These are phyloP conservation scores for Brachynemurus nebulosus DNA, from an alignment of 2,888 invertebrate species.

Conservation along the genomic window DNA sequence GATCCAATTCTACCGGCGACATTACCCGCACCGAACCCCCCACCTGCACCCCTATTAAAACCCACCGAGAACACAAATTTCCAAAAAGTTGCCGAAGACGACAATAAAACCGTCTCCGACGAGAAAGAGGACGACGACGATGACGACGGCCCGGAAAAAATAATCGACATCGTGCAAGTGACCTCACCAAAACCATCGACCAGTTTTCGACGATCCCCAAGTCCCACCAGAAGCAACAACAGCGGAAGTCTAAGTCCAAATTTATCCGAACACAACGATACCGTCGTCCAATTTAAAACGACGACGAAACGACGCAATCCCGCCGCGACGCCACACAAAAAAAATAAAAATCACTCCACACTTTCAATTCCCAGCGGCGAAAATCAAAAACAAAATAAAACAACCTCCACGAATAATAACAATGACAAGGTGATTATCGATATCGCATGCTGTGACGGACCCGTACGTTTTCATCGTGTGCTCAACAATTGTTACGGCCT, in stretches of 20 bases:
- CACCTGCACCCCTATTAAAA: slow-evolving; percentile 21
- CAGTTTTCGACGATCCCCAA: slow-evolving; percentile 26
- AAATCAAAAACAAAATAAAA: slow-evolving; percentile 3
- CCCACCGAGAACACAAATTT: slow-evolving; percentile 28
- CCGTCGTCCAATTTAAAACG: slow-evolving; percentile 17
- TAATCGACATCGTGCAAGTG: background rate
- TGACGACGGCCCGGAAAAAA: background rate
- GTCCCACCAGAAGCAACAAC: slow-evolving; percentile 27
- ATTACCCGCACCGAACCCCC: slow-evolving; percentile 18
- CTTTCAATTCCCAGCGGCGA: no score
- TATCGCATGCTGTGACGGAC: slow-evolving; percentile 85
- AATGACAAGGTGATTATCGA: slow-evolving; percentile 54
- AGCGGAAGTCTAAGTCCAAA: slow-evolving; percentile 26
- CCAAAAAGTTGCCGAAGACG: slow-evolving; percentile 16
- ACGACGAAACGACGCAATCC: slow-evolving; percentile 6
- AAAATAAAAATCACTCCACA: slow-evolving; percentile 14
- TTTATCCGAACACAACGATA: slow-evolving; percentile 15
- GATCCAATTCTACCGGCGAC: slow-evolving; percentile 18
- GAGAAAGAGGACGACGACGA: background rate
- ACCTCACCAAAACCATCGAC: slow-evolving; percentile 6
- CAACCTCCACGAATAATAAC: slow-evolving; percentile 12
- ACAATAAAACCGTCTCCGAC: slow-evolving; percentile 9
- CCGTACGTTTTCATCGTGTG: slow-evolving; percentile 73
- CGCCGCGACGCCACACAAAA: background rate
- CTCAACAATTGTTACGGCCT: slow-evolving; percentile 65